These are phyloP conservation scores for Pachyuromys duprasi DNA, from an alignment of 2,797 vertebrate species.

Conservation along the genomic window DNA sequence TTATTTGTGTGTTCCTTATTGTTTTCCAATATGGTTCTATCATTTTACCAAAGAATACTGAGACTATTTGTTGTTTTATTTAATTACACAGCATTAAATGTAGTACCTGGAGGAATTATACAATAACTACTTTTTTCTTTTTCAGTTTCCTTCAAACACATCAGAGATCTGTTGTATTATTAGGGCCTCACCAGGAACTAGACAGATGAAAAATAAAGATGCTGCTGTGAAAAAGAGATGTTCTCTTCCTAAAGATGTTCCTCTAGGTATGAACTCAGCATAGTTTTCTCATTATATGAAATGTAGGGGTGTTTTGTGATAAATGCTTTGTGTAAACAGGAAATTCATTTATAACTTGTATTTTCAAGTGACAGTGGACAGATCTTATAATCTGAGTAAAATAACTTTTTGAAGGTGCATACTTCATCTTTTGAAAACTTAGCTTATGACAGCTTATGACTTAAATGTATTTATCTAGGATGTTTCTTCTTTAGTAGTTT, in stretches of 20 bases:
- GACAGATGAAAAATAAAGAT: conserved; percentile 3
- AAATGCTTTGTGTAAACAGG: not conserved
- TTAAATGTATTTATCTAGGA: conserved; percentile 45
- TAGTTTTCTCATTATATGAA: not conserved
- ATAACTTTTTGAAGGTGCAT: conserved; percentile 42
- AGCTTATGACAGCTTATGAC: conserved; percentile 6
- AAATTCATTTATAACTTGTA: conserved; percentile 35
- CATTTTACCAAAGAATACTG: conserved; percentile 2
- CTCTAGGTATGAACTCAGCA: not conserved
- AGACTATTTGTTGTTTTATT: conserved; percentile 56
- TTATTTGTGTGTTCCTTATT: not conserved
- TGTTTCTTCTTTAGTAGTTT: conserved; percentile 32
- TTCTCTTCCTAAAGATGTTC: conserved; percentile 68
- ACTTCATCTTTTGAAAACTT: conserved; percentile 56
- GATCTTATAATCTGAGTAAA: conserved; percentile 51
- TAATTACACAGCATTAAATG: conserved; percentile 47
- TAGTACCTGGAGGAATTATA: conserved; percentile 9
- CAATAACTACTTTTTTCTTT: conserved; percentile 64
- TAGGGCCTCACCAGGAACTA: conserved; percentile 81
- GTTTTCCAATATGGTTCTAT: conserved; percentile 15
- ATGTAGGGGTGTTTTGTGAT: not conserved
- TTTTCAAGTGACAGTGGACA: conserved; percentile 15
- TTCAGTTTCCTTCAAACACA: conserved; percentile 77
- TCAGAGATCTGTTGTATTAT: conserved; percentile 87
- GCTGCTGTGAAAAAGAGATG: conserved; percentile 16